Evolutionary conservation across 2,113 vertebrate species (phyloP), one percentile per base, ranked within the genome.

Genomic region (Oxyruncus cristatus): DNA sequence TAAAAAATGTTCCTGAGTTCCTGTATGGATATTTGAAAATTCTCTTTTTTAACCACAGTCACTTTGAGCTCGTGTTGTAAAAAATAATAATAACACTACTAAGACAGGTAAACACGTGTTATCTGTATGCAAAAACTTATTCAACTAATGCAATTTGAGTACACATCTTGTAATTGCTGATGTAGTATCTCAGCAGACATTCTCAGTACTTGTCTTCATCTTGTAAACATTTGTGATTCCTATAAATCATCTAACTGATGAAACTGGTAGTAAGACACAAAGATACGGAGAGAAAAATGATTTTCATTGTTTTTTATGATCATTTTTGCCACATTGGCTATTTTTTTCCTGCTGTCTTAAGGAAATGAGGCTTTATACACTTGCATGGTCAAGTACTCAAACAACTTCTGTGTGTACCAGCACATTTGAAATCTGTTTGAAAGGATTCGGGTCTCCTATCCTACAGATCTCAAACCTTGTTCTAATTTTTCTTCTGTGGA

Each of bases 161-260:
- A 77, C 39, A 18, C 26, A 22, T 66, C 32, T 92, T 97, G 95
- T 94, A 77, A 87, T 72, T 89, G 37, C 47, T 95, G 80, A 56
- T 72, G 53, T 85, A 88, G 52, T 92, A 77, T 30, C 49, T 53
- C 15, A 92, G 42, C 62, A 95, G 91, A 92, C 12, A 32, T 76
- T 91, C n/a, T 89, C 32, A 44, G 9, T 89, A 30, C 76, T 90
- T 95, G 58, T 89, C 82, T 95, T 95, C 74, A 75, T 90, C 66
- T 86, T 94, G 89, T 93, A 90, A 92, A 91, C 21, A 42, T 91
- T 80, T 81, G 65, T 85, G 46, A 80, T 89, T 93, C 59, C 41
- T 84, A 56, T 53, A 62, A 61, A 70, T 65, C 42, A 94, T 96
- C 82, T 49, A 85, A 91, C 26, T 84, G n/a, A 44, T 14, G 15